Base-by-base conservation (phyloP, 2,113 vertebrate species). In the Numenius arquata region DNA sequence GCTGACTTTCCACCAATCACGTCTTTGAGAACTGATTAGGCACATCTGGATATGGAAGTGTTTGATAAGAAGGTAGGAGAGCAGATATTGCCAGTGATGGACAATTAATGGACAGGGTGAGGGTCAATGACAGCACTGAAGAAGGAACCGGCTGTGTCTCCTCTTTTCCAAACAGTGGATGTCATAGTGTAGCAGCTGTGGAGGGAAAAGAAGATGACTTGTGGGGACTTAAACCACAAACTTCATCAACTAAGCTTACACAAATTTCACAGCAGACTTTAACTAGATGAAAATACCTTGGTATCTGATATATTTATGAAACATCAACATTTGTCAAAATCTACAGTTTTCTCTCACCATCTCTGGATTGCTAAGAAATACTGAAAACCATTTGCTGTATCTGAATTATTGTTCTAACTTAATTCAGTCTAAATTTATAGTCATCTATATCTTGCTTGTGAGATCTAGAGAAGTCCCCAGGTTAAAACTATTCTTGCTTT, bases 91-190 rank as follows among this genome's bases (percentile, higher is more conserved):
- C 16, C 67, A 47, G n/a, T 77, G 74, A 70, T 58, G 88, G 70
- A 79, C 91, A 94, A 29, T 85, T 91, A 89, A 96, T 89, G 78
- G 85, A 18, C 67, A 86, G 75, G 38, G 52, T 73, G 83, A 88
- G 32, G 84, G 81, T 95, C 85, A 96, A n/a, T 55, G 71, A 47
- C 59, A 80, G n/a, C 50, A 50, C 30, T 70, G 63, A 95, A 79
- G 53, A 80, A 88, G 70, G 26, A 76, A 13, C 26, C 88, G 93
- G 68, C 55, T 95, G 78, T 81, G 11, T 63, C 79, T 93, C 6
- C 29, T 91, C 71, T 95, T 94, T 77, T 80, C 75, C 59, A 63
- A 83, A 66, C 11, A 66, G 45, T 21, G 63, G 8, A 45, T 79
- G 18, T 70, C 48, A 27, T 12, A 38, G 23, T 15, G 2, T 23